Conservation (phyloP, 2,797 vertebrate genomes). For the Pantherophis vulpinus region DNA sequence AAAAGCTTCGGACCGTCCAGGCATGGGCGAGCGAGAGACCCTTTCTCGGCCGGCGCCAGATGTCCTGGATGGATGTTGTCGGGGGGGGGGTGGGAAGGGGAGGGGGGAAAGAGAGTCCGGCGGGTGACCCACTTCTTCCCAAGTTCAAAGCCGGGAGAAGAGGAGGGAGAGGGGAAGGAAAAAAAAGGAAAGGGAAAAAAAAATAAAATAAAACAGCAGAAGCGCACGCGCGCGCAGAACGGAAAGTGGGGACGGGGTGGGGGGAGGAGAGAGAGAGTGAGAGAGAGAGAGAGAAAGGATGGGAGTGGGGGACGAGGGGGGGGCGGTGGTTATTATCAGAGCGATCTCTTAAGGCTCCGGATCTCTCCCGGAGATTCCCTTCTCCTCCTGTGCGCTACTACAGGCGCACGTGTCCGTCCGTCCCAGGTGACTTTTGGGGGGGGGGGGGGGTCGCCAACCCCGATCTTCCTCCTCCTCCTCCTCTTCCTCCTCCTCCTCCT, state of each 20-base stretch:
- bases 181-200: too few relatives aligned
- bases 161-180: too few relatives aligned
- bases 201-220: background rate
- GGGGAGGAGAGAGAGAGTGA: too few relatives aligned
- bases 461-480: too few relatives aligned
- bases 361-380: background rate
- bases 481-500: background rate
- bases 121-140: background rate
- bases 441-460: background rate
- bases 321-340: background rate
- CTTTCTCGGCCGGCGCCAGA: background rate
- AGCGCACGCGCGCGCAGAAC: background rate
- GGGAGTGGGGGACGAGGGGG: too few relatives aligned
- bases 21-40: background rate
- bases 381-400: background rate
- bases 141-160: background rate
- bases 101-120: too few relatives aligned
- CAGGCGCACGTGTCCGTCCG: background rate
- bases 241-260: background rate
- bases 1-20: background rate
- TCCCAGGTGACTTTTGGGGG: background rate
- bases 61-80: background rate
- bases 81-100: fast-evolving
- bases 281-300: too few relatives aligned
- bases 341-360: background rate